Percentiles rank a stretch among this genome's conserved stretches.
These are phyloP conservation scores for Rattus rattus DNA, from an alignment of 2,113 vertebrate genomes.

Conservation along the genomic window DNA sequence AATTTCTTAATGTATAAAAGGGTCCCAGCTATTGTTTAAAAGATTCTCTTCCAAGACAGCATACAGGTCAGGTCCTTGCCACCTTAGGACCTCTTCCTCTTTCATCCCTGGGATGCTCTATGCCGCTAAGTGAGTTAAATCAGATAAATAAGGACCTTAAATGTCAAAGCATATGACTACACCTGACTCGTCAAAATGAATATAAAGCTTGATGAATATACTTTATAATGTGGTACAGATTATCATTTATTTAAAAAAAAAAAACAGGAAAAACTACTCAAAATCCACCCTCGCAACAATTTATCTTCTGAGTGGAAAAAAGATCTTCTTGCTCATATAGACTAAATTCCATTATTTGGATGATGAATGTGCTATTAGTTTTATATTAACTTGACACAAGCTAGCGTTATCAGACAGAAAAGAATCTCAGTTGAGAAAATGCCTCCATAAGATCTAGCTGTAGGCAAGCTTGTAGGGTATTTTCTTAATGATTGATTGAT, in stretches of 20 bases:
- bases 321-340: not conserved
- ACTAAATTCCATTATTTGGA: conserved; percentile 30
- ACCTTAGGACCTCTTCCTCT: not conserved
- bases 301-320: conserved; percentile 15
- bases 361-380: not conserved
- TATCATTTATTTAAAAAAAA: conserved; percentile 32
- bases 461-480: not conserved
- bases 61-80: not conserved
- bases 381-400: not conserved
- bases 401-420: not conserved
- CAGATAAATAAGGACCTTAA: conserved; percentile 16
- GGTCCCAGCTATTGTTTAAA: not conserved
- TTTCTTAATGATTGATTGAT: not conserved
- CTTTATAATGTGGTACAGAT: conserved; percentile 49
- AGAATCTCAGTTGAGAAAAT: not conserved
- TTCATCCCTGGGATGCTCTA: not conserved
- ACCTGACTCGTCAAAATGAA: conserved; percentile 35
- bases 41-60: conserved; percentile 14
- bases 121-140: not conserved
- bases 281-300: not conserved
- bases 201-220: not conserved
- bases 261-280: not conserved
- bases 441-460: not conserved
- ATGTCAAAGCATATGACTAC: not conserved
- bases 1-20: not conserved